A percentile compares a stretch with the other conserved stretches of the same genome.
Evolutionary conservation across 2,113 vertebrate genomes (phyloP).

Genomic region (Paracanthobrama guichenoti): DNA sequence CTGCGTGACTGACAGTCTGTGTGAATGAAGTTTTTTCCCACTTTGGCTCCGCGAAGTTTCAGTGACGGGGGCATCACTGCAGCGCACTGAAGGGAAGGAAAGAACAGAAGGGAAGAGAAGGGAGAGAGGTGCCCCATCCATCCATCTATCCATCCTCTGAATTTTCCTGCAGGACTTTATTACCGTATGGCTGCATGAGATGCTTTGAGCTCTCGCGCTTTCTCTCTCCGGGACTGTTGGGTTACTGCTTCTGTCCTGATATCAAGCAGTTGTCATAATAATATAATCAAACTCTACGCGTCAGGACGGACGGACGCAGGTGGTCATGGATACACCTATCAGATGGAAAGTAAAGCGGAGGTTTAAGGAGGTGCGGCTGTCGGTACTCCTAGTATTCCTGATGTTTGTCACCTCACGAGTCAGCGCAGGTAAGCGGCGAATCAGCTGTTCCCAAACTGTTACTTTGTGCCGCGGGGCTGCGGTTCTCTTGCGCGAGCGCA

Average conservation of each 20-base stretch:
- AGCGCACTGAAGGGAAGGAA: constrained; percentile 67
- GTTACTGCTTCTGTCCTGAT: constrained; percentile 63
- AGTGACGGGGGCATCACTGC: constrained; percentile 73
- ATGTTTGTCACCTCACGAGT: constrained; percentile 76
- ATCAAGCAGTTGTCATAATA: constrained; percentile 52
- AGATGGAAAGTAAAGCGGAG: constrained; percentile 84
- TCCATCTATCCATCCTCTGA: constrained; percentile 64
- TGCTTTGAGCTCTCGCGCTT: constrained; percentile 59
- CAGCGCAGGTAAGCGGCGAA: constrained; percentile 77
- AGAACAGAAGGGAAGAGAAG: constrained; percentile 66
- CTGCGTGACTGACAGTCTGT: constrained; percentile 69
- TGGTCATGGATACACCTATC: constrained; percentile 81
- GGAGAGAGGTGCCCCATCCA: constrained; percentile 71
- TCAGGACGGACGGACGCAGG: constrained; percentile 75
- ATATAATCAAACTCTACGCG: constrained; percentile 57
- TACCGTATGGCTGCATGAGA: constrained; percentile 80
- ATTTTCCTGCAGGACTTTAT: constrained; percentile 53
- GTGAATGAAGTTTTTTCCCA: constrained; percentile 50
- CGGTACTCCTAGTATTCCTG: constrained; percentile 70
- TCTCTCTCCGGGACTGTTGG: constrained; percentile 70
- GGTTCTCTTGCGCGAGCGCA: not conserved
- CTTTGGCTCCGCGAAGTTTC: constrained; percentile 69
- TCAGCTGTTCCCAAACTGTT: constrained; percentile 7
- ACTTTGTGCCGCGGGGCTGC: constrained; percentile 9
- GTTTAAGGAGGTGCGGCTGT: constrained; percentile 75